Percentiles rank a stretch among this genome's conserved stretches.
phyloP scores from a whole-genome alignment of 2,888 invertebrate genomes.

The Tipula helvola region DNA sequence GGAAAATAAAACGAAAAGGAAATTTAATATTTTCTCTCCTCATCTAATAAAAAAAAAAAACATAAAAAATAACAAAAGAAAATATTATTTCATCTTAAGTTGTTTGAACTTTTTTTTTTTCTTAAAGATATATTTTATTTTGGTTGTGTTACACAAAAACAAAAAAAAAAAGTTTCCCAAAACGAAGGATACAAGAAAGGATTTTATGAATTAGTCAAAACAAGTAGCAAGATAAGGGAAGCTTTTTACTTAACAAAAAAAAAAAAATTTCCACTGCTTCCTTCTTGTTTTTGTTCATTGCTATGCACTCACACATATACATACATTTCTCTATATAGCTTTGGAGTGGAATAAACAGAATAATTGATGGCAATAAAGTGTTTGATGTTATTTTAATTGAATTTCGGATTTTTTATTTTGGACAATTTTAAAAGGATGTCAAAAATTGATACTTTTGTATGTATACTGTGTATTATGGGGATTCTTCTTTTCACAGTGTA shows the following conservation, averaged over 20 bases:
- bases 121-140: background rate
- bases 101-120: slow-evolving; percentile 1
- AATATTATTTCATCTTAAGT: slow-evolving; percentile 4
- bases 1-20: background rate
- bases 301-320: background rate
- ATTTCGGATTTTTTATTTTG: background rate
- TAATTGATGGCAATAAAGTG: background rate
- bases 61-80: background rate
- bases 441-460: background rate
- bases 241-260: background rate
- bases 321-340: background rate
- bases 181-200: background rate
- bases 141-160: background rate
- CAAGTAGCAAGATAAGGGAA: background rate
- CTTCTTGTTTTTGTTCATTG: background rate
- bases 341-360: background rate
- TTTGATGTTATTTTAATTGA: slow-evolving; percentile 4
- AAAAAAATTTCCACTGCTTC: background rate
- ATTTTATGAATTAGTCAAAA: background rate
- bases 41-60: background rate
- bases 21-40: slow-evolving; percentile 4
- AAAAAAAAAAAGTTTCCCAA: background rate
- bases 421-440: background rate
- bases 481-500: background rate
- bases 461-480: background rate